Evolutionary conservation across 2,797 vertebrate species (phyloP), one percentile per base, ranked within the genome.

Genomic region (Silurus aristotelis): DNA sequence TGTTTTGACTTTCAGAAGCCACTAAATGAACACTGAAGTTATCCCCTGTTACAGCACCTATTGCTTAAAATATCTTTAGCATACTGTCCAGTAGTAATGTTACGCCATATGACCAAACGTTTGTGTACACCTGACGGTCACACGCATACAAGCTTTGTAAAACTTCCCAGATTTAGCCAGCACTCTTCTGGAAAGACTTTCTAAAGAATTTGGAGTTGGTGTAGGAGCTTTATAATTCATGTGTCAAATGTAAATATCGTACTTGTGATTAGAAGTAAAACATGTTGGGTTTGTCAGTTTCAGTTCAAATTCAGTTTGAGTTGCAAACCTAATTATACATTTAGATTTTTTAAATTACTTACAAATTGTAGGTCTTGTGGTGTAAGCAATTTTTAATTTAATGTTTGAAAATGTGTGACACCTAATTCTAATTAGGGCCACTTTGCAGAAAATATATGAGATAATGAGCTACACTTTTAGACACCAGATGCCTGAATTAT

Each of bases 361-460:
- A 70, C 31, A 70, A 20, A 38, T 38, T 38, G 38, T 38, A 38
- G 38, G 19, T 46, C 19, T 20, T 71, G 8, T 71, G 27, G 67
- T 70, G 67, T 70, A 19, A 38, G 31, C 31, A 38, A 1, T 38
- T 38, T 38, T 68, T 66, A 8, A 27, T 70, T 20, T 43, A 70
- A 43, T 70, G 15, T 15, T 14, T 46, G 19, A 10, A 52, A 55
- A 55, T 1, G 56, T 71, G 68, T 46, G 17, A 46, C 19, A 25
- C 38, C 20, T 6, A 2, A 13, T 71, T 71, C 43, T 71, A 71
- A 71, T 48, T 71, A 38, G 17, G 38, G 20, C 17, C 31, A 70
- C 31, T 70, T 70, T 70, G 27, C 31, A 43, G 67, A 43, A 70
- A 20, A 66, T 70, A 43, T n/a, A 75, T 75, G 14, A 75, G n/a